Percentiles rank a stretch among this genome's conserved stretches.
phyloP scores from a whole-genome alignment of 2,888 invertebrate species.

The Diloba caeruleocephala region DNA sequence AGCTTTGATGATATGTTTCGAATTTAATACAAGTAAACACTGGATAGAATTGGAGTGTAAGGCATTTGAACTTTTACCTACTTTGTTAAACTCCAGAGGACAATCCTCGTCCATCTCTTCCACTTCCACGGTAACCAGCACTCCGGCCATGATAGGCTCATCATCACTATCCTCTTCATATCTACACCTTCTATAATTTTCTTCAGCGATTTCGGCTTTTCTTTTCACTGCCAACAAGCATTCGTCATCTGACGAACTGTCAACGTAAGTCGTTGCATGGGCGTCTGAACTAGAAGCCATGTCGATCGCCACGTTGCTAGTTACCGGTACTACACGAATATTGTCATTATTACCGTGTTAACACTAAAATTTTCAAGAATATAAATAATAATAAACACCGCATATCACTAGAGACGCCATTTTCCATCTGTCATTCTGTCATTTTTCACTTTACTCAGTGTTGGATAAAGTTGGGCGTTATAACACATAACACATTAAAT shows the following conservation, averaged over 20 bases:
- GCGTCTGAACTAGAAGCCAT: conserved; percentile 50
- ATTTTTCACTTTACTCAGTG: conserved; percentile 14
- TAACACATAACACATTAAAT: too few relatives aligned
- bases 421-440: conserved; percentile 47
- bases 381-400: conserved; percentile 58
- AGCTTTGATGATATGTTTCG: too few relatives aligned
- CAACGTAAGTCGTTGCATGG: conserved; percentile 43
- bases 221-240: conserved; percentile 55
- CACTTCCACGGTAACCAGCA: conserved; percentile 60
- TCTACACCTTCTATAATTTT: conserved; percentile 23
- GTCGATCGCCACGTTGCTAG: conserved; percentile 18
- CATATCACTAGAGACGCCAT: conserved; percentile 52
- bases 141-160: conserved; percentile 54
- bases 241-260: conserved; percentile 61
- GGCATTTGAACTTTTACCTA: conserved; percentile 19
- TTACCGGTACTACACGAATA: conserved; percentile 32
- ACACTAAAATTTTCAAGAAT: conserved; percentile 40
- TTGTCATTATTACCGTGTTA: conserved; percentile 32
- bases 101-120: conserved; percentile 56
- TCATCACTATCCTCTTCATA: conserved; percentile 53
- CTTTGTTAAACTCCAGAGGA: conserved; percentile 56
- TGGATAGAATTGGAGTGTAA: not conserved
- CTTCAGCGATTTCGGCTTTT: conserved; percentile 46
- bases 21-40: conserved; percentile 8
- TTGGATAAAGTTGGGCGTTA: too few relatives aligned